These are phyloP conservation scores for Cecropterus lyciades DNA, from an alignment of 1,140 invertebrate species.

Conservation along the genomic window DNA sequence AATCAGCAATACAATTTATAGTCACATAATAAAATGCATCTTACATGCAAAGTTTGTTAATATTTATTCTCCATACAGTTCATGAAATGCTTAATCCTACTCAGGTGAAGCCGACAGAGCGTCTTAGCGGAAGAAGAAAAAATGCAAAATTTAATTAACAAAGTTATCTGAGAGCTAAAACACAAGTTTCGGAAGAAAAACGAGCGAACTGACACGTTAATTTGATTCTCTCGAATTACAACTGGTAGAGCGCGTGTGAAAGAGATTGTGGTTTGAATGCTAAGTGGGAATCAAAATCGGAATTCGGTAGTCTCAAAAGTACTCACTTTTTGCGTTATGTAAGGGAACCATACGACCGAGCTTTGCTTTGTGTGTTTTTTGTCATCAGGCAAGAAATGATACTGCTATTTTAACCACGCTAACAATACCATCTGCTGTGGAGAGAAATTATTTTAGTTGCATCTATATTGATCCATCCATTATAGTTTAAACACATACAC, in stretches of 20 bases:
- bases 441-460: too few relatives aligned
- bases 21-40: background rate
- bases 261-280: constrained; percentile 64
- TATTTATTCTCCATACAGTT: constrained; percentile 40
- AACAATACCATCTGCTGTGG: too few relatives aligned
- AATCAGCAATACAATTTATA: constrained; percentile 16
- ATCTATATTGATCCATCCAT: too few relatives aligned
- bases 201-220: constrained; percentile 78
- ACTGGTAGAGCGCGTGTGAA: constrained; percentile 67
- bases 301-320: background rate
- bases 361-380: too few relatives aligned
- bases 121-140: constrained; percentile 53
- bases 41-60: constrained; percentile 15
- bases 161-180: constrained; percentile 78
- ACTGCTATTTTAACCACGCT: too few relatives aligned
- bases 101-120: constrained; percentile 54
- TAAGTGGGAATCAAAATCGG: constrained; percentile 38
- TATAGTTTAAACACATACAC: too few relatives aligned
- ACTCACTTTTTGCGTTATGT: background rate
- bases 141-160: constrained; percentile 79
- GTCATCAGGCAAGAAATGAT: too few relatives aligned
- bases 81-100: constrained; percentile 59
- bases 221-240: constrained; percentile 79
- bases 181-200: constrained; percentile 81
- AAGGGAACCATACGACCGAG: too few relatives aligned